These are phyloP conservation scores for Neotoma lepida DNA, from an alignment of 2,113 vertebrate genomes.

Conservation along the genomic window DNA sequence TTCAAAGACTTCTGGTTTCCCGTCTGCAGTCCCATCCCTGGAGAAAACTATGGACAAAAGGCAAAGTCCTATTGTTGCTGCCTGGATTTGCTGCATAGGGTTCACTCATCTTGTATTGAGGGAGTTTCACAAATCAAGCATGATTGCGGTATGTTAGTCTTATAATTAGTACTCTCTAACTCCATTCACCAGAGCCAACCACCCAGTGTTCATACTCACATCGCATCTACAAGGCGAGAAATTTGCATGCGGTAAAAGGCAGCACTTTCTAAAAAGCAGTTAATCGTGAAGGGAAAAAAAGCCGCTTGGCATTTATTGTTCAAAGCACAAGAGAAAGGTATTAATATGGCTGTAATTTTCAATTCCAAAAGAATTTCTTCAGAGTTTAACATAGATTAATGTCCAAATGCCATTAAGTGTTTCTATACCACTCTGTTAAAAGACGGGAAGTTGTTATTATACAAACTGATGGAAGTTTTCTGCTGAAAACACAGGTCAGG, in stretches of 20 bases:
- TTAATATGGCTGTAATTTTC: conserved; percentile 81
- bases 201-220: conserved; percentile 77
- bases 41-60: conserved; percentile 48
- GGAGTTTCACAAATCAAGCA: conserved; percentile 75
- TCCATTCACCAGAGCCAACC: conserved; percentile 76
- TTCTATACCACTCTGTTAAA: conserved; percentile 77
- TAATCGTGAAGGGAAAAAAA: conserved; percentile 72
- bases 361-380: conserved; percentile 76
- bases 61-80: conserved; percentile 56
- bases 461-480: conserved; percentile 72
- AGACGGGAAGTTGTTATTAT: conserved; percentile 64
- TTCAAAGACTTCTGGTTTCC: conserved; percentile 42
- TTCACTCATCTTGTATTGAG: conserved; percentile 62
- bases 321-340: conserved; percentile 69
- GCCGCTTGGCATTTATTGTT: conserved; percentile 79
- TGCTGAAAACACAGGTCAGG: conserved; percentile 75
- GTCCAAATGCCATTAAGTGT: conserved; percentile 79
- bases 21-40: neutral
- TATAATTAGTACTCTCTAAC: conserved; percentile 80
- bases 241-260: conserved; percentile 80
- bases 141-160: conserved; percentile 78
- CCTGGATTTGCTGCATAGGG: conserved; percentile 50
- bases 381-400: conserved; percentile 79
- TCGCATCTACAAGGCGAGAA: conserved; percentile 78
- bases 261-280: conserved; percentile 77